Base-by-base conservation (phyloP, 2,113 vertebrate genomes). In the Rhea pennata region DNA sequence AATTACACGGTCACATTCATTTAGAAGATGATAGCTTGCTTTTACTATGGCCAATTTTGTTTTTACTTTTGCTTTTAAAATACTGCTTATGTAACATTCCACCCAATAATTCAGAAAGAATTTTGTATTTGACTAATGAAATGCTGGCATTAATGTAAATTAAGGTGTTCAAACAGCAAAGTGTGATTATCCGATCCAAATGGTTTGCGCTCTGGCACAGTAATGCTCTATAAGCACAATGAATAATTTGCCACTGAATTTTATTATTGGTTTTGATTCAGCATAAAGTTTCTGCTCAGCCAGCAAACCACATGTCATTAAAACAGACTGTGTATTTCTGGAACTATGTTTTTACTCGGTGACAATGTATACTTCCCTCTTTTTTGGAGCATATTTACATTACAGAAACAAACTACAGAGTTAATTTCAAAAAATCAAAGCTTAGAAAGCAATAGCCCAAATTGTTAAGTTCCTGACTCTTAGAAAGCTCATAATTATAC, bases 41-140 rank as follows among this genome's bases (percentile, higher is more conserved):
- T 85, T 71, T 73, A 27, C 51, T 19, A 54, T 31, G 40, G 27
- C 46, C 10, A 88, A 50, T 64, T 92, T 83, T 67, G 13, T 23
- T 91, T 84, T 84, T 92, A 87, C 58, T 85, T 89, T 29, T n/a
- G 51, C 44, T 94, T 95, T 87, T 93, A 91, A 79, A 94, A 95
- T 79, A 91, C 77, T 72, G 46, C 74, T 93, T 93, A 83, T 40
- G 33, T 95, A 95, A 95, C 90, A 48, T n/a, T 36, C 66, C 15
- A 74, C 40, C 33, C 71, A 95, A 84, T 89, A 94, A 91, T 46
- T 64, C 74, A 66, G 36, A 71, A 21, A 70, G 87, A 78, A 92
- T 70, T 78, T 93, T 88, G 40, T 66, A 81, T 40, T 77, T 69
- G 70, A 83, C 75, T 95, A 95, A 95, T 72, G 76, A 84, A 84